Percentiles rank a stretch among this genome's conserved stretches.
Evolutionary conservation across 2,113 vertebrate genomes (phyloP).

Genomic region (Pristiophorus japonicus): DNA sequence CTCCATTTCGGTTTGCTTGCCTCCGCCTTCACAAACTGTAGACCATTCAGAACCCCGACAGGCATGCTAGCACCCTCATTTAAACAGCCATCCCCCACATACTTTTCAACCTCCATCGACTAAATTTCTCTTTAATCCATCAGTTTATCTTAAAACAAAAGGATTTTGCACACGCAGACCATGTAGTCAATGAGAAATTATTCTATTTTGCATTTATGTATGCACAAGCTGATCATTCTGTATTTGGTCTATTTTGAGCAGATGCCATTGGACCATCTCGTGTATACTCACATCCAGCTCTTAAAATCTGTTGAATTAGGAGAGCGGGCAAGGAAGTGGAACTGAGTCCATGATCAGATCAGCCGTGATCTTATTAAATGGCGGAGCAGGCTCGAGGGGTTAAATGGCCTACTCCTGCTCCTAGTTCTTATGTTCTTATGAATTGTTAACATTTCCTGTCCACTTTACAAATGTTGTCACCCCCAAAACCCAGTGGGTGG

Average conservation of each 20-base stretch:
- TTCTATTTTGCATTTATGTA: neutral
- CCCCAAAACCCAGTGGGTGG: neutral
- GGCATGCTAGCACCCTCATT: neutral
- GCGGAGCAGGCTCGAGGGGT: too few relatives aligned
- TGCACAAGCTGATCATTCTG: neutral
- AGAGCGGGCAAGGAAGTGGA: too few relatives aligned
- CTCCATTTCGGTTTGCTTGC: neutral
- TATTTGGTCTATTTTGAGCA: neutral
- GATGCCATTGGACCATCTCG: neutral
- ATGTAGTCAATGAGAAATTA: neutral
- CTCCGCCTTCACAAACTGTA: neutral
- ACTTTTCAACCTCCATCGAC: neutral
- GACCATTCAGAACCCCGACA: neutral
- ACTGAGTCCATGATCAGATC: too few relatives aligned
- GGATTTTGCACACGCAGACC: neutral
- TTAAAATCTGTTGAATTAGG: neutral
- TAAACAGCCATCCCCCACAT: neutral
- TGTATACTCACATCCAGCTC: neutral
- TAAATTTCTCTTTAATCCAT: neutral
- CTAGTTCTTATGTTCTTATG: too few relatives aligned
- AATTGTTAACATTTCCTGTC: neutral
- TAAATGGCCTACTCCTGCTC: too few relatives aligned
- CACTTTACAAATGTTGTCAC: neutral
- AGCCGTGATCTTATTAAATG: too few relatives aligned
- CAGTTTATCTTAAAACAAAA: neutral